Percentiles rank a stretch among this genome's conserved stretches.
Evolutionary conservation across 2,113 vertebrate genomes (phyloP).

Genomic region (Microcebus tavaratra): DNA sequence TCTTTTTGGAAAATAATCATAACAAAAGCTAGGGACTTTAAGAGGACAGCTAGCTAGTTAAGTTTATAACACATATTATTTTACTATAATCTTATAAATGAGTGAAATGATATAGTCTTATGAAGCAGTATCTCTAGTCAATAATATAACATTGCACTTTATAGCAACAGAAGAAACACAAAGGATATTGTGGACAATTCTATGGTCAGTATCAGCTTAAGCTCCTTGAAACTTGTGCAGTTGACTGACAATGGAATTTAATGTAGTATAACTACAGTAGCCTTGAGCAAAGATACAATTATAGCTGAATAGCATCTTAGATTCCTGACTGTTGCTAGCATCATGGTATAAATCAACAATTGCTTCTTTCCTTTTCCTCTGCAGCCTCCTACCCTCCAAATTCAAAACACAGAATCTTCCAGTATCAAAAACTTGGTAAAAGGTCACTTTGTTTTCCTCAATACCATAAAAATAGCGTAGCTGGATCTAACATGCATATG

Average conservation of each 20-base stretch:
- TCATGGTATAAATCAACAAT: constrained; percentile 71
- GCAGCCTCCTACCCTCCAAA: constrained; percentile 56
- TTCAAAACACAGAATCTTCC: constrained; percentile 70
- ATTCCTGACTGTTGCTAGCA: constrained; percentile 69
- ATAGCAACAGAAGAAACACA: constrained; percentile 68
- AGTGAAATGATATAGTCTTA: constrained; percentile 54
- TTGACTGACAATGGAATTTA: constrained; percentile 82
- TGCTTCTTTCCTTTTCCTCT: constrained; percentile 10
- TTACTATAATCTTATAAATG: background rate
- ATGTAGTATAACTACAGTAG: constrained; percentile 80
- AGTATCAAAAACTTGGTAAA: constrained; percentile 82
- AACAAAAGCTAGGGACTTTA: constrained; percentile 55
- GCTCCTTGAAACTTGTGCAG: constrained; percentile 75
- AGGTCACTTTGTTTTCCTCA: constrained; percentile 84
- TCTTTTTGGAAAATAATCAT: constrained; percentile 58
- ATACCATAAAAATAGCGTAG: constrained; percentile 74
- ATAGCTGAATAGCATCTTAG: constrained; percentile 72
- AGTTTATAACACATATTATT: background rate
- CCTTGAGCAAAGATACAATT: constrained; percentile 84
- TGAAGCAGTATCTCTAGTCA: constrained; percentile 57
- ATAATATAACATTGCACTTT: constrained; percentile 32
- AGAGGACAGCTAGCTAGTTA: constrained; percentile 60
- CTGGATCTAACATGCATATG: constrained; percentile 80
- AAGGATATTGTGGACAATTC: constrained; percentile 57
- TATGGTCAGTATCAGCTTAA: constrained; percentile 62